Evolutionary conservation across 2,888 invertebrate genomes (phyloP).

Genomic region (Apamea epomidion): DNA sequence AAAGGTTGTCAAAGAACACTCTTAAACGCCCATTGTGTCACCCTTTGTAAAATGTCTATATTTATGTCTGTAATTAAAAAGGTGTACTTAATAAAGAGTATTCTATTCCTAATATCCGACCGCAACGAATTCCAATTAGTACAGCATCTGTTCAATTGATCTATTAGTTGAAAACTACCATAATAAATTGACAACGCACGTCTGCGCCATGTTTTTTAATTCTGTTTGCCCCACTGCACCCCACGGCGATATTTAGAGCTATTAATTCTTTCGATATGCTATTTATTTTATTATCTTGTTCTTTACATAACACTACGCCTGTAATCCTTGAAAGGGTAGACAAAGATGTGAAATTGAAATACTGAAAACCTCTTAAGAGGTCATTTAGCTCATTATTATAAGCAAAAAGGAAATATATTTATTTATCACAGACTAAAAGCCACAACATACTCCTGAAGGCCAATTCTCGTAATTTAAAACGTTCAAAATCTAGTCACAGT

Average conservation of each 20-base stretch:
- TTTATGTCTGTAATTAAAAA: too few species aligned
- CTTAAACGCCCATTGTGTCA: too few species aligned
- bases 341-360: neutral
- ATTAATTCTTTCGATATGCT: slow-evolving; percentile 46
- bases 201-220: slow-evolving; percentile 53
- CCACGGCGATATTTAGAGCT: slow-evolving; percentile 42
- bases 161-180: slow-evolving; percentile 15
- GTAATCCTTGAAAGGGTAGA: too few species aligned
- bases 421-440: too few species aligned
- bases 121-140: slow-evolving; percentile 8
- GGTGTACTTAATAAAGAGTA: too few species aligned
- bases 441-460: too few species aligned
- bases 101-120: neutral
- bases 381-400: neutral
- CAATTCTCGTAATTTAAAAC: too few species aligned
- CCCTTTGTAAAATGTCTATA: too few species aligned
- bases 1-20: too few species aligned
- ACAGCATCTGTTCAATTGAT: slow-evolving; percentile 26
- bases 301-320: neutral
- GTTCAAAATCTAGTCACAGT: too few species aligned
- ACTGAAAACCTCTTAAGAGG: neutral
- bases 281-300: slow-evolving; percentile 11
- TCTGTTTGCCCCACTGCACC: slow-evolving; percentile 23
- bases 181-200: slow-evolving; percentile 32
- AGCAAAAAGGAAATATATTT: too few species aligned